Conservation (phyloP, 2,113 vertebrate species). For the Heptranchias perlo region DNA sequence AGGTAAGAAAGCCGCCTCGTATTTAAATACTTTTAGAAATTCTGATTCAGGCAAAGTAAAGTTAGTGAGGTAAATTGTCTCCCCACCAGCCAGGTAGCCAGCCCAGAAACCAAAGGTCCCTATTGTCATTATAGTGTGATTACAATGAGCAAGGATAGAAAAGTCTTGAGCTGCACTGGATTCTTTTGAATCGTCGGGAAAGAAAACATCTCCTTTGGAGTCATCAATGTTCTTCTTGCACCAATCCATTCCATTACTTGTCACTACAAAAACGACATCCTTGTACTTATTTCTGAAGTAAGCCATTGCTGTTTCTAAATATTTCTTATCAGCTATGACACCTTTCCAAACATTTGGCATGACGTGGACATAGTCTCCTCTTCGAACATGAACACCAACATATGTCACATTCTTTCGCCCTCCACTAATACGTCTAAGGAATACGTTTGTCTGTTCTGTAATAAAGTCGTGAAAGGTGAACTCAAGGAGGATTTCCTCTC, state of each 20-base stretch:
- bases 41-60: conserved; percentile 37
- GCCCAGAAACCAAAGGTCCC: conserved; percentile 42
- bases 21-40: conserved; percentile 38
- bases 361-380: conserved; percentile 41
- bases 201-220: conserved; percentile 7
- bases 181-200: not conserved
- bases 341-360: conserved; percentile 45
- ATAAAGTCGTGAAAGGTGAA: conserved; percentile 42
- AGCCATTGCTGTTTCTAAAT: conserved; percentile 41
- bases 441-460: conserved; percentile 36
- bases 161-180: not conserved
- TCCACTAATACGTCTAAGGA: conserved; percentile 12
- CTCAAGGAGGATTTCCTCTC: conserved; percentile 40
- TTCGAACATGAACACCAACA: conserved; percentile 42
- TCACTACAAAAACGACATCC: conserved; percentile 41
- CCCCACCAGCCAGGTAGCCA: conserved; percentile 36
- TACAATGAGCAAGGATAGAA: conserved; percentile 40
- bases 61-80: conserved; percentile 39
- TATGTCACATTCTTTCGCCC: conserved; percentile 41
- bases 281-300: conserved; percentile 41
- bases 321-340: conserved; percentile 40
- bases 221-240: conserved; percentile 38
- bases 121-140: conserved; percentile 41
- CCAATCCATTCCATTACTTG: conserved; percentile 42
- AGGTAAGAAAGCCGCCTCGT: conserved; percentile 43